Evolutionary conservation across 2,113 vertebrate genomes (phyloP), one percentile per base, ranked within the genome.

Genomic region (Symphodus melops): DNA sequence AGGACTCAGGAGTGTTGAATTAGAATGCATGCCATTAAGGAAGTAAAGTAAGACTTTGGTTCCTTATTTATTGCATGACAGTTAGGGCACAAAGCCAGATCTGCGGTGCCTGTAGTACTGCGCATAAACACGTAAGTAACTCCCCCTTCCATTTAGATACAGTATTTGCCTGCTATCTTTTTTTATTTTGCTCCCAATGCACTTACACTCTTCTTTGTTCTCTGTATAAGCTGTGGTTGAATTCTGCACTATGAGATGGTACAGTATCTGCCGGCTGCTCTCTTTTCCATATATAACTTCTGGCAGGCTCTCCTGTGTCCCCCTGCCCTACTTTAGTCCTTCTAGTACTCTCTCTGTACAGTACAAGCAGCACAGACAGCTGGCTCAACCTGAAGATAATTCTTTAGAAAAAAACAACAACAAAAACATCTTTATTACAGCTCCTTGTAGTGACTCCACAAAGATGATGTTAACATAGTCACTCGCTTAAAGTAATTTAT

Each of bases 291-390:
- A 65, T 87, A 56, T 88, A 84, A 84, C 76, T 75, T 19, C 23
- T 75, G 48, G 64, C 72, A 20, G 59, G 48, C 74, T 83, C 76
- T 68, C 73, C 68, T 76, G 67, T 84, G 73, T 62, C 81, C 86
- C 66, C 81, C 60, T 84, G 87, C 74, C 79, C 90, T 82, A 86
- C 81, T 86, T 89, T 74, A 81, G 70, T 57, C 72, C 68, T 62
- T 33, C 21, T 19, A 72, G 59, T 42, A 8, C 20, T 48, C 49
- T 1, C 71, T 10, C 41, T 49, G 37, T 61, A 64, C 51, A 42
- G 20, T 53, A 19, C 46, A 61, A 33, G 21, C 48, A 21, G 42
- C 25, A 49, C 2, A 5, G 60, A 51, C 62, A 62, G 77, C 36
- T 20, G 51, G 51, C 12, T 23, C 23, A n/a, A 28, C 11, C 42